Conservation (phyloP, 2,113 vertebrate species). For the Oncorhynchus gorbuscha region DNA sequence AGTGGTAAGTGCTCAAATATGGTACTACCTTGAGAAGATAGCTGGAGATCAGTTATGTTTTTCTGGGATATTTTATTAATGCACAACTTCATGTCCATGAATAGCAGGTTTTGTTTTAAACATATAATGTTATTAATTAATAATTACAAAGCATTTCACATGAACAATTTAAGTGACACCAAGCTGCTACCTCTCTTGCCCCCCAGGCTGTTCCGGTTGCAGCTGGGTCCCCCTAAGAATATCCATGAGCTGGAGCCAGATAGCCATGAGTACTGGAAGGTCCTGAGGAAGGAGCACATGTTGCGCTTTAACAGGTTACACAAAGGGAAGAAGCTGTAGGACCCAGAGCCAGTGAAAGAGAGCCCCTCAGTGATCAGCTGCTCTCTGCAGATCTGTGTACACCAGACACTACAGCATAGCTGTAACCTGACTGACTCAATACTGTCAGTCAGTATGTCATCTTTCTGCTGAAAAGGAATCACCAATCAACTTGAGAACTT, state of each 20-base stretch:
- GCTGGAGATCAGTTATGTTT: not conserved
- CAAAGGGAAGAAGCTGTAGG: slow-evolving; percentile 80
- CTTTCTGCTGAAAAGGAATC: too few species aligned
- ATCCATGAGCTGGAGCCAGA: slow-evolving; percentile 81
- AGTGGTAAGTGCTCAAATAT: slow-evolving; percentile 78
- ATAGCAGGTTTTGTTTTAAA: not conserved
- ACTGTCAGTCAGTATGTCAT: too few species aligned
- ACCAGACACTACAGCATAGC: too few species aligned
- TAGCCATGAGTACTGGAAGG: slow-evolving; percentile 78
- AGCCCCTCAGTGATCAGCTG: too few species aligned
- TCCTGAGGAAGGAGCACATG: slow-evolving; percentile 84
- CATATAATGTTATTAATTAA: not conserved
- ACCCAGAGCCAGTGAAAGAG: not conserved
- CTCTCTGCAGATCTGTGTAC: too few species aligned
- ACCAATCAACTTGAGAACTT: too few species aligned
- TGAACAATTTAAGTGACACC: not conserved
- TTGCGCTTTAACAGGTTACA: slow-evolving; percentile 81
- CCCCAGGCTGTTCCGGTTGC: slow-evolving; percentile 85
- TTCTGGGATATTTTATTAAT: not conserved
- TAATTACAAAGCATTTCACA: not conserved
- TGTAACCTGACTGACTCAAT: too few species aligned
- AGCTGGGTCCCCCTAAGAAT: slow-evolving; percentile 77
- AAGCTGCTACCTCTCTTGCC: not conserved
- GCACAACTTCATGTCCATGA: not conserved
- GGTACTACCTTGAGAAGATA: not conserved